Percentiles rank a stretch among this genome's conserved stretches.
These are phyloP conservation scores for Hyphantria cunea DNA, from an alignment of 1,140 invertebrate species.

Conservation along the genomic window DNA sequence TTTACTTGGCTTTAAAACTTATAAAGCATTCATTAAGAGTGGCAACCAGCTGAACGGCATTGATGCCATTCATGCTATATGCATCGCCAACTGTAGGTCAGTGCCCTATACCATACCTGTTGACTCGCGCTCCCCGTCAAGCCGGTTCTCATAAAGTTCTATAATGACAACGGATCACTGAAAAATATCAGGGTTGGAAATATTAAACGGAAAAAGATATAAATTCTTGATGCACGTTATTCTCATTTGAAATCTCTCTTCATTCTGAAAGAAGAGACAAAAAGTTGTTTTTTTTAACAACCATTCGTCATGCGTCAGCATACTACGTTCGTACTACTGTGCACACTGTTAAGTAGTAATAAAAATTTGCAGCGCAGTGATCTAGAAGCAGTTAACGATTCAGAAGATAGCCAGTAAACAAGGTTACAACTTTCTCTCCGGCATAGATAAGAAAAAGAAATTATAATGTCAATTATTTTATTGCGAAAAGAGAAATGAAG, in stretches of 20 bases:
- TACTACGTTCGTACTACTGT: background rate
- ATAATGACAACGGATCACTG: conserved; percentile 36
- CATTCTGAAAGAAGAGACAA: background rate
- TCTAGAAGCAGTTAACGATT: conserved; percentile 20
- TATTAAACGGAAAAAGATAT: conserved; percentile 8
- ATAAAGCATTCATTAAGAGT: conserved; percentile 16
- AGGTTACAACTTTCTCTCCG: conserved; percentile 24
- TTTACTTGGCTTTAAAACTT: conserved; percentile 16
- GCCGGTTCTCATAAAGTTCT: conserved; percentile 59
- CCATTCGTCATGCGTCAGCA: background rate
- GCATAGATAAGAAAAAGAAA: conserved; percentile 24
- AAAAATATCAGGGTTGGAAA: conserved; percentile 43
- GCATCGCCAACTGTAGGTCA: conserved; percentile 67
- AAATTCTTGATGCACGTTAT: background rate
- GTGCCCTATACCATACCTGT: conserved; percentile 76
- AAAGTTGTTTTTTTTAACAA: background rate
- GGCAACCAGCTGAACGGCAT: conserved; percentile 46
- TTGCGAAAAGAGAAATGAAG: too few species aligned
- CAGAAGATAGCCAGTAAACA: conserved; percentile 12
- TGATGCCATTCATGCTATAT: conserved; percentile 63
- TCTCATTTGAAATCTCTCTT: background rate
- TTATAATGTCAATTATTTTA: background rate
- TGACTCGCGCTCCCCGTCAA: conserved; percentile 60
- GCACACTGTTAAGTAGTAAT: background rate
- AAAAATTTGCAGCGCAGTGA: background rate